Evolutionary conservation across 2,797 vertebrate genomes (phyloP).

Genomic region (Acanthiza pusilla): DNA sequence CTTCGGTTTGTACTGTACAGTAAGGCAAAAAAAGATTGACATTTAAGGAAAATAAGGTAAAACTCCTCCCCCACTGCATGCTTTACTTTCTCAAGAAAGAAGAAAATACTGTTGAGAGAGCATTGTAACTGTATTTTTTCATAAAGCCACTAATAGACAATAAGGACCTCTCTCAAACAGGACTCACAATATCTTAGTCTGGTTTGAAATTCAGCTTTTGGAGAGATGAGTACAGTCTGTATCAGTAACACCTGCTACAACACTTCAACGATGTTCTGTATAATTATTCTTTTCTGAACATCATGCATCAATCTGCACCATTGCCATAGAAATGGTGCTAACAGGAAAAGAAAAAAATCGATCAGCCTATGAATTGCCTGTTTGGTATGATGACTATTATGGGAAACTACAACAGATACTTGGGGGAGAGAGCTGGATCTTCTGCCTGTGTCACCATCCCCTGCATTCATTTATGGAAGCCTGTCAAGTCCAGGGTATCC

Average conservation of each 20-base stretch:
- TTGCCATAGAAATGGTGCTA: background rate
- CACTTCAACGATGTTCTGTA: background rate
- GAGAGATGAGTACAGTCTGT: background rate
- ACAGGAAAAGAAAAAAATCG: background rate
- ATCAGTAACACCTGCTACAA: background rate
- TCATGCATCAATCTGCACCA: accelerated
- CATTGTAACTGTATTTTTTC: background rate
- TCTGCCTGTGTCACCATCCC: background rate
- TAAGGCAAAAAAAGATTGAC: background rate
- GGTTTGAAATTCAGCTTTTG: background rate
- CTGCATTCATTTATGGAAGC: accelerated
- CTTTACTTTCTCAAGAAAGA: background rate
- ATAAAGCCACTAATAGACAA: background rate
- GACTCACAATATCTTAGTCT: background rate
- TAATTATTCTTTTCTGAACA: background rate
- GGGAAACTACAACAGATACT: background rate
- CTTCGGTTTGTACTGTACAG: background rate
- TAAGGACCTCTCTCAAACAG: background rate
- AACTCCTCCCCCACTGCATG: background rate
- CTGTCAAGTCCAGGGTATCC: background rate
- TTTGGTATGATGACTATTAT: background rate
- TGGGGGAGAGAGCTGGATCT: background rate
- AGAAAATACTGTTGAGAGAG: background rate
- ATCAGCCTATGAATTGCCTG: background rate
- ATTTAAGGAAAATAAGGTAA: background rate